A percentile compares a stretch with the other conserved stretches of the same genome.
Conservation (phyloP, 2,888 invertebrate species). For the Aspidiotus destructor region DNA sequence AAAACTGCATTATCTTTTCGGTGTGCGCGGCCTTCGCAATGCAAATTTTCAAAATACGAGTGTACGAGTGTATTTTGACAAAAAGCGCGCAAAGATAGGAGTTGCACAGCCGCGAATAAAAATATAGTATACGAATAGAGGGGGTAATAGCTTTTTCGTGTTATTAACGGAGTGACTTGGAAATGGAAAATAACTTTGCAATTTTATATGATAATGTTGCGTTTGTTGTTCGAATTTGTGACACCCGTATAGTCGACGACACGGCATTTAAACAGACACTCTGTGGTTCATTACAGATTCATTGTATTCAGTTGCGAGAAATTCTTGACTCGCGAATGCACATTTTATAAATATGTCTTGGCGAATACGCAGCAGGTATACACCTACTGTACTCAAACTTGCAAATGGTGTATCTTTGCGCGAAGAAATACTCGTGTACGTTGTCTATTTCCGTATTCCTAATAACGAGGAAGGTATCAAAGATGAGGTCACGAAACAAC, state of each 20-base stretch:
- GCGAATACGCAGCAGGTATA: too few species aligned
- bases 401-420: too few species aligned
- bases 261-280: constrained; percentile 30
- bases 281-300: constrained; percentile 31
- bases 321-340: neutral
- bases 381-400: too few species aligned
- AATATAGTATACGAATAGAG: constrained; percentile 19
- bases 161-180: constrained; percentile 30
- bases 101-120: constrained; percentile 2
- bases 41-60: constrained; percentile 12
- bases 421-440: too few species aligned
- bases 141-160: constrained; percentile 30
- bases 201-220: constrained; percentile 32
- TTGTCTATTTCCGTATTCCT: too few species aligned
- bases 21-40: constrained; percentile 2
- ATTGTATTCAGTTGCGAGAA: constrained; percentile 22
- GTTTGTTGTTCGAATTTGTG: constrained; percentile 31
- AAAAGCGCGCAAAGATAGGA: too few species aligned
- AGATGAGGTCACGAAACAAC: too few species aligned
- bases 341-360: too few species aligned
- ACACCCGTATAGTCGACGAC: constrained; percentile 15
- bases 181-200: constrained; percentile 31
- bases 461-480: too few species aligned
- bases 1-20: constrained; percentile 18
- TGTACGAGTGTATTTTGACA: neutral